Conservation (phyloP, 1,140 invertebrate species). For the Hycleus phaleratus region DNA sequence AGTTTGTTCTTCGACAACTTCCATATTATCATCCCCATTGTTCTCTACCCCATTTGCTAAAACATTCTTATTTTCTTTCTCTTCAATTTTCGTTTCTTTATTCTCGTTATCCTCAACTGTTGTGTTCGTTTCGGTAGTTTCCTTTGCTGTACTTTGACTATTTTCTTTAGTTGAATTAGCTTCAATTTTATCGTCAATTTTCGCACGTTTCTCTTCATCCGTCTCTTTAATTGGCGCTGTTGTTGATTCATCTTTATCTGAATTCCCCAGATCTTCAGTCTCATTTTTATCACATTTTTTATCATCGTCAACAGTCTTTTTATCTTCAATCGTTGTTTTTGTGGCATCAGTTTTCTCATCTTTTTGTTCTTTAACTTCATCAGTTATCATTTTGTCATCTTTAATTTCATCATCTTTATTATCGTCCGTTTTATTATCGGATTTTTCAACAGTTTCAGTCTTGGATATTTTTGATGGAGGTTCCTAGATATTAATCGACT, state of each 20-base stretch:
- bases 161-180: not conserved
- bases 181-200: constrained; percentile 1
- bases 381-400: constrained; percentile 1
- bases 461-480: constrained; percentile 21
- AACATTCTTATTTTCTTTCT: constrained; percentile 20
- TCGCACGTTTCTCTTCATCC: not conserved
- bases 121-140: not conserved
- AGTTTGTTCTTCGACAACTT: no score
- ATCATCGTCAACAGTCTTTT: constrained; percentile 1
- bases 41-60: constrained; percentile 20
- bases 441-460: constrained; percentile 14
- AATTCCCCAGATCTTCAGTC: not conserved
- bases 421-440: not conserved
- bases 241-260: constrained; percentile 1
- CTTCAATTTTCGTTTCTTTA: not conserved
- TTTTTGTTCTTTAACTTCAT: not conserved
- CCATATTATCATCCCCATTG: constrained; percentile 8
- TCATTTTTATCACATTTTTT: not conserved
- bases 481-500: constrained; percentile 1
- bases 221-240: not conserved
- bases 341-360: constrained; percentile 5
- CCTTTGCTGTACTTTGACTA: not conserved
- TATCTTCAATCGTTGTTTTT: not conserved
- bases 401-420: constrained; percentile 2
- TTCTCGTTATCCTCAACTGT: not conserved